Base-by-base conservation (phyloP, 2,888 invertebrate species). In the Leucophenga maculata region DNA sequence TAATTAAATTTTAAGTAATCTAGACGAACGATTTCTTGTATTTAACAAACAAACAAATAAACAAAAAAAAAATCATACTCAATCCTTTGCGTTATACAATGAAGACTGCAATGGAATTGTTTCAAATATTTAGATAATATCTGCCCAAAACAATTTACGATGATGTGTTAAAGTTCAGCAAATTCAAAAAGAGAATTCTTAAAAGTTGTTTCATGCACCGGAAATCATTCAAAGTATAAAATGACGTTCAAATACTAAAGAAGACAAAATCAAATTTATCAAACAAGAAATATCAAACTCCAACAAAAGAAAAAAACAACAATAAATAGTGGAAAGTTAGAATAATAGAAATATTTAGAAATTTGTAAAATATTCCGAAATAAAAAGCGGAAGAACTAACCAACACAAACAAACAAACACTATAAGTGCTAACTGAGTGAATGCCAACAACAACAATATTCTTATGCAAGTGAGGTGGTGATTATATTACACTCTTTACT, bases 381-480 rank as follows among this genome's bases (percentile, higher is more conserved):
- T 64, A 48, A 18, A 48, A 18, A 66, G 4, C 31, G n/a, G 14
- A 18, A 18, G 11, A 48, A 64, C 13, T 11, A 11, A 13, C 48
- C 13, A 13, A 39, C 46, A 8, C 31, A 50, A n/a, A n/a, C n/a
- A n/a, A n/a, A n/a, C n/a, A n/a, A n/a, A n/a, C 52, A n/a, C 55
- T 72, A 72, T 65, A 65, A 54, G 67, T 50, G 52, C 69, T 77
- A 72, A 65, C 77, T 78, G 78, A 75, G 77, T 78, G 69, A 73
- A 13, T 31, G 67, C 16, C 66, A 65, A 59, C 31, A 67, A 48
- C 26, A 59, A 50, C 8, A 39, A 39, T 39, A 39, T 39, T 39
- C 39, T 39, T 39, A 39, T 39, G 39, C 39, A 8, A 39, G 39
- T 39, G 65, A 52, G 46, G 57, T 44, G 26, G 26, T n/a, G 39